Percentiles rank a stretch among this genome's conserved stretches.
These are phyloP conservation scores for Eulimnadia texana DNA, from an alignment of 1,140 invertebrate genomes.

Conservation along the genomic window DNA sequence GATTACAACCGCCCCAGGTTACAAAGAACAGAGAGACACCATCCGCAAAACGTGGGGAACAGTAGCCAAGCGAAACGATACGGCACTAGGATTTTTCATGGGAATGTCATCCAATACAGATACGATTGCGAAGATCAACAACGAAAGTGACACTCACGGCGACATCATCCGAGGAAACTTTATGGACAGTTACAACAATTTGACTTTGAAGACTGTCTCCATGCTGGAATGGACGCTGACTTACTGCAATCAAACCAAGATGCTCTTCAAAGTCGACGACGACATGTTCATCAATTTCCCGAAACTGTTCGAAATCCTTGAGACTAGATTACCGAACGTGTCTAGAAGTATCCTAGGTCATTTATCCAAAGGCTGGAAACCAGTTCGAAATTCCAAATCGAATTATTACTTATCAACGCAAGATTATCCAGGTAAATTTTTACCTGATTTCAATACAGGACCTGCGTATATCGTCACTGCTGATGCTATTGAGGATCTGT, in stretches of 20 bases:
- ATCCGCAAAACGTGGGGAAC: conserved; percentile 76
- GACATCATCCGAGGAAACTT: conserved; percentile 45
- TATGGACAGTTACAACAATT: conserved; percentile 69
- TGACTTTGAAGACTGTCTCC: conserved; percentile 72
- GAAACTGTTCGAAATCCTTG: conserved; percentile 50
- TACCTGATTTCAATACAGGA: conserved; percentile 71
- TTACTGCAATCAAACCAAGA: conserved; percentile 55
- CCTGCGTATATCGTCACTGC: conserved; percentile 65
- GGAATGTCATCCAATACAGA: conserved; percentile 29
- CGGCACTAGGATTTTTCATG: conserved; percentile 57
- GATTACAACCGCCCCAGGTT: conserved; percentile 62
- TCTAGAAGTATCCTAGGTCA: conserved; percentile 52
- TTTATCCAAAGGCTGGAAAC: conserved; percentile 66
- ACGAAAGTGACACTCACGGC: conserved; percentile 24
- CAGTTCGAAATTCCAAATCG: conserved; percentile 61
- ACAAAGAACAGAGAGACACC: conserved; percentile 52
- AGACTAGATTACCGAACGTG: conserved; percentile 19
- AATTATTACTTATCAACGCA: conserved; percentile 66
- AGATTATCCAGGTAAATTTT: conserved; percentile 52
- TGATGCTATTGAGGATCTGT: conserved; percentile 47
- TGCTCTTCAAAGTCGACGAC: conserved; percentile 73
- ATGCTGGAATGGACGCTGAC: conserved; percentile 66
- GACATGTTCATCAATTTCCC: conserved; percentile 84
- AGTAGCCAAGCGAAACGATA: conserved; percentile 50
- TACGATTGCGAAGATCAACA: conserved; percentile 10